Conservation (phyloP, 2,888 invertebrate species). For the Apodemia duryi region DNA sequence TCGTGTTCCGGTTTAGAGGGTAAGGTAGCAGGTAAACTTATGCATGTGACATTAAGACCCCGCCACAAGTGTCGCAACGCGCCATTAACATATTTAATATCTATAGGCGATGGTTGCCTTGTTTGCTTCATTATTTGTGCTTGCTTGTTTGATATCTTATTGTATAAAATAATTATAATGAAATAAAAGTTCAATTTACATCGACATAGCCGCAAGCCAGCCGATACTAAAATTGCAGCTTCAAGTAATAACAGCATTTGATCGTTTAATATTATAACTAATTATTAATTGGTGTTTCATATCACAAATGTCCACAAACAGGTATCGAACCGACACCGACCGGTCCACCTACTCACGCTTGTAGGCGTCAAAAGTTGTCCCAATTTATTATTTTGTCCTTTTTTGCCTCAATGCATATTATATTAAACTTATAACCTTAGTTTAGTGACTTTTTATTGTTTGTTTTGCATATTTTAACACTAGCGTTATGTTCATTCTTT, state of each 20-base stretch:
- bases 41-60: too few species aligned
- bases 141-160: too few species aligned
- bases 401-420: constrained; percentile 2
- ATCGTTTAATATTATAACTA: constrained; percentile 2
- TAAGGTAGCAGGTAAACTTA: too few species aligned
- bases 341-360: constrained; percentile 22
- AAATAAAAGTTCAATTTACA: too few species aligned
- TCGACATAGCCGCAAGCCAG: neutral
- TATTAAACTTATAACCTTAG: constrained; percentile 8
- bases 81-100: too few species aligned
- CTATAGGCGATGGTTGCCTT: too few species aligned
- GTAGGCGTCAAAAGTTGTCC: constrained; percentile 23
- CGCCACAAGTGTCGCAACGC: too few species aligned
- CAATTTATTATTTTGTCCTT: constrained; percentile 19
- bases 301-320: constrained; percentile 1
- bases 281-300: constrained; percentile 13
- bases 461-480: neutral
- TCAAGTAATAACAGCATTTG: neutral
- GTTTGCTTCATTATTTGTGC: too few species aligned
- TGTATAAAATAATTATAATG: too few species aligned
- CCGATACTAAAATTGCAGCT: constrained; percentile 1
- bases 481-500: too few species aligned
- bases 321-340: constrained; percentile 16
- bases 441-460: neutral
- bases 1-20: too few species aligned